These are phyloP conservation scores for Carduelis carduelis DNA, from an alignment of 2,797 vertebrate genomes.

Conservation along the genomic window DNA sequence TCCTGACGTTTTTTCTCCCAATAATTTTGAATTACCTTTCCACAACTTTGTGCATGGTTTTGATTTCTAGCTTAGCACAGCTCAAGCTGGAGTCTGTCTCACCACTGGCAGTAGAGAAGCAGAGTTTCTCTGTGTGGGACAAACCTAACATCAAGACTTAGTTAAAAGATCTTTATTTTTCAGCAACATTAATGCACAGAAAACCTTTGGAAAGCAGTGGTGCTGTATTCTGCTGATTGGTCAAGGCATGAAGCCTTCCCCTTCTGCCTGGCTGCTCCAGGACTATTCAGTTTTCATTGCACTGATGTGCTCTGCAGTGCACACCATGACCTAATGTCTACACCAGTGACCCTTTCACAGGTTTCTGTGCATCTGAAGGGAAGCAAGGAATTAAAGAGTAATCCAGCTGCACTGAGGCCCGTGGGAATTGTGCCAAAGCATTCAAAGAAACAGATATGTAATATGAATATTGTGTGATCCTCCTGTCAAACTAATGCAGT, in stretches of 20 bases:
- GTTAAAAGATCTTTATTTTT: neutral
- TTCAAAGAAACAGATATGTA: neutral
- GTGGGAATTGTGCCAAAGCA: conserved; percentile 6
- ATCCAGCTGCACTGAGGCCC: conserved; percentile 17
- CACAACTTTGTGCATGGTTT: neutral
- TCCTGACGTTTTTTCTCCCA: neutral
- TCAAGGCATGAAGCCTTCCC: neutral
- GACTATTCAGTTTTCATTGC: conserved; percentile 45
- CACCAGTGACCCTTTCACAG: conserved; percentile 42
- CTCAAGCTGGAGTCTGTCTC: neutral
- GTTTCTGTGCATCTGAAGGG: conserved; percentile 50
- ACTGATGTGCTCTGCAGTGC: conserved; percentile 3
- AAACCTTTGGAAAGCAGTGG: neutral
- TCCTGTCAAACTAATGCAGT: neutral
- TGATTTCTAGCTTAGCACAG: neutral
- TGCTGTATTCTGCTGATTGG: neutral
- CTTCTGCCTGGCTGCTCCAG: conserved; percentile 54
- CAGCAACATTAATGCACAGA: neutral
- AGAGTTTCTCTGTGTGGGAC: neutral
- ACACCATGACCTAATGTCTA: conserved; percentile 54
- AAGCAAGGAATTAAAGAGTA: conserved; percentile 57
- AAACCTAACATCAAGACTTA: neutral
- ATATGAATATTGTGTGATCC: neutral
- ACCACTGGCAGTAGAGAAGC: neutral
- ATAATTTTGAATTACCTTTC: neutral